Percentiles rank a stretch among this genome's conserved stretches.
phyloP scores from a whole-genome alignment of 2,113 vertebrate species.

The Pseudonaja textilis region DNA sequence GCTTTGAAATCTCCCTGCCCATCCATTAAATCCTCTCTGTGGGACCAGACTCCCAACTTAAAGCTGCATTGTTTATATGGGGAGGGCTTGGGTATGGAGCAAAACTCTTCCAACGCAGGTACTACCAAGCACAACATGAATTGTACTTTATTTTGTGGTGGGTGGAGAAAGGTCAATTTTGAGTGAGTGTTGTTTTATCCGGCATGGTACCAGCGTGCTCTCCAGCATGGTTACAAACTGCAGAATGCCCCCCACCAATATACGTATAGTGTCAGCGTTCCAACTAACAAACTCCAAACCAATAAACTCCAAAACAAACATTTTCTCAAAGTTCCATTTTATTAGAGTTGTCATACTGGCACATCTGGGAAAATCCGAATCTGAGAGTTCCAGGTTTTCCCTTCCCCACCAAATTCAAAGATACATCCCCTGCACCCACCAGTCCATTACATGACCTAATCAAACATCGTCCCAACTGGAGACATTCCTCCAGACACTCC shows the following conservation, averaged over 20 bases:
- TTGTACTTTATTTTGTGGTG: not conserved
- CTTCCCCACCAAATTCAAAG: too few species aligned
- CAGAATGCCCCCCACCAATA: not conserved
- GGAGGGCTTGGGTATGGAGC: not conserved
- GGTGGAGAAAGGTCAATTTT: not conserved
- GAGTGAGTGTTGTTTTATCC: not conserved
- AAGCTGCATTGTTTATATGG: conserved; percentile 41
- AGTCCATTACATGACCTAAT: too few species aligned
- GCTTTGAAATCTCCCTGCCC: conserved; percentile 15
- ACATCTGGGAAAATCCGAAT: too few species aligned
- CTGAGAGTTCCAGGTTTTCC: too few species aligned
- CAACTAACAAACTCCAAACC: too few species aligned
- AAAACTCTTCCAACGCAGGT: not conserved
- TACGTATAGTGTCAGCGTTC: not conserved
- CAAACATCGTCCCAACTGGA: too few species aligned
- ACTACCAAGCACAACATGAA: not conserved
- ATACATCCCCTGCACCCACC: too few species aligned
- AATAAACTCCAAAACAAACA: too few species aligned
- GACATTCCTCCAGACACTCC: too few species aligned
- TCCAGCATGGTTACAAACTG: not conserved
- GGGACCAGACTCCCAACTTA: not conserved
- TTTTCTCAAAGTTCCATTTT: too few species aligned
- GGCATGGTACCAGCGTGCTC: not conserved
- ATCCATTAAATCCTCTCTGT: conserved; percentile 23
- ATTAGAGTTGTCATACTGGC: too few species aligned